Conservation (phyloP, 2,888 invertebrate species). For the Rapana venosa region DNA sequence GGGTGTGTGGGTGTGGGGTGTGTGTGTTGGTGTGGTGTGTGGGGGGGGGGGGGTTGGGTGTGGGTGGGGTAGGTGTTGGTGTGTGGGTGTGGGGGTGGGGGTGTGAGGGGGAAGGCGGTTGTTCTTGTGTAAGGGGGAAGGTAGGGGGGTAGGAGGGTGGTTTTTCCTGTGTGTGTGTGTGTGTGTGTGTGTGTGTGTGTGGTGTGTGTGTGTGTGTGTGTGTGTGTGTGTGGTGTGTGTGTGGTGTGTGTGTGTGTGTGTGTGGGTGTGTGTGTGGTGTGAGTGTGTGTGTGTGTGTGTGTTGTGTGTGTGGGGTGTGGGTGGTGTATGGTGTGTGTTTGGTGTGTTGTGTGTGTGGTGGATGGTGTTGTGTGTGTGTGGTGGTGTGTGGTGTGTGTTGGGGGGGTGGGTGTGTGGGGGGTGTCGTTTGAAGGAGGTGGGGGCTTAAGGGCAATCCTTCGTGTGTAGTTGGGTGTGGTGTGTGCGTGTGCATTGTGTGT, state of each 20-base stretch:
- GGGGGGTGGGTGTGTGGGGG: too few species aligned
- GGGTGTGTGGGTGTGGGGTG: neutral
- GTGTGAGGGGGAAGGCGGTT: neutral
- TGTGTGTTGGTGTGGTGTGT: neutral
- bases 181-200: neutral
- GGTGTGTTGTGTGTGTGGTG: neutral
- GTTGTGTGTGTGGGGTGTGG: neutral
- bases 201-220: slow-evolving; percentile 8
- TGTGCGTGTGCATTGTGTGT: neutral
- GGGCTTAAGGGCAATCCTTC: too few species aligned
- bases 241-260: neutral
- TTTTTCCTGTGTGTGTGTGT: neutral
- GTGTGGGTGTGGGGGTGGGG: neutral
- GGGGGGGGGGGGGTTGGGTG: neutral
- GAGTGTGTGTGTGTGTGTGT: neutral
- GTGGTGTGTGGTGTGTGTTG: neutral
- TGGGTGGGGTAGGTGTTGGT: neutral
- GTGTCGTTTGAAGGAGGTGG: too few species aligned
- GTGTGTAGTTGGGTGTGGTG: neutral
- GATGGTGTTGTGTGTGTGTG: neutral
- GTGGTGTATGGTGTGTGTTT: too few species aligned
- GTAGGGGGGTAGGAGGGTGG: neutral
- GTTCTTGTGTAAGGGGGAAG: neutral
- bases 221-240: neutral
- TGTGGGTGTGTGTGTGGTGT: neutral